Base-by-base conservation (phyloP, 2,797 vertebrate genomes). In the Lithobates sylvaticus region DNA sequence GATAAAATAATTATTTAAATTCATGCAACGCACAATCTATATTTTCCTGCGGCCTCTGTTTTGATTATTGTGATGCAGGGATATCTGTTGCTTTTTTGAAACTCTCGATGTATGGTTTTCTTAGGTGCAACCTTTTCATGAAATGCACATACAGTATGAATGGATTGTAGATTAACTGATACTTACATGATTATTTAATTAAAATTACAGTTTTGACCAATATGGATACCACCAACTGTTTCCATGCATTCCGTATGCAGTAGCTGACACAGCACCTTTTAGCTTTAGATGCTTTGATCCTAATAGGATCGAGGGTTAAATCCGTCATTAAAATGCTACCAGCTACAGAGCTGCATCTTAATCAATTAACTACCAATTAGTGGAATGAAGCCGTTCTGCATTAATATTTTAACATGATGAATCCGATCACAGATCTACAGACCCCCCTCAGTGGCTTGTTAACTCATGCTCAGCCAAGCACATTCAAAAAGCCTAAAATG, bases 241-340 rank as follows among this genome's bases (percentile, higher is more conserved):
- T 70, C 70, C 47, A 71, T 78, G 65, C 64, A 70, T 21, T 72
- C 18, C 72, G 32, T 61, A 44, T 16, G 70, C 18, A 89, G 95
- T 94, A 96, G 93, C 96, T 96, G 96, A 97, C 95, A 93, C 94
- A 96, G 94, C 89, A 92, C 95, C 95, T 96, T 95, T 94, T 95
- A 95, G 93, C 92, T 89, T 96, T 95, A 96, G 95, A 95, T 93
- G 95, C 95, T 95, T 96, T 96, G 92, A 91, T 50, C 88, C 93
- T 95, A 97, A 97, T 96, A 96, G 95, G 96, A 96, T 91, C 65
- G 86, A 91, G 93, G 94, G 94, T 96, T 97, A 93, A 95, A 91
- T 91, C 94, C 96, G 96, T 96, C 96, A 96, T 97, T 96, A 96
- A 96, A 96, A 96, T 96, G 96, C 96, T 94, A 94, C 97, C 96